Evolutionary conservation across 2,888 invertebrate species (phyloP), one percentile per base, ranked within the genome.

Genomic region (Xestobium rufovillosum): DNA sequence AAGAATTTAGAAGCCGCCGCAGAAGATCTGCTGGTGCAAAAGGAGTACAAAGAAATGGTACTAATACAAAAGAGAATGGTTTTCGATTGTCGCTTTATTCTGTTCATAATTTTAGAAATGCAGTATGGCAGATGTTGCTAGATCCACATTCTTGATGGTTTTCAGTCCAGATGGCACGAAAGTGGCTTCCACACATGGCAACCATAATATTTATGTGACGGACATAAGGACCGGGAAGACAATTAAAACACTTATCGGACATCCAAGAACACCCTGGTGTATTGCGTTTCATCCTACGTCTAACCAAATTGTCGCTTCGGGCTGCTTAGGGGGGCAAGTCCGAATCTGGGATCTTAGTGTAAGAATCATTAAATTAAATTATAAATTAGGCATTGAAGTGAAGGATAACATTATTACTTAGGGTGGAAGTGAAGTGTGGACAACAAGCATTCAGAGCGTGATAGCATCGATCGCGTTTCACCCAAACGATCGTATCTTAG

Each of bases 221-320:
- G 85, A 89, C 56, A 64, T 88, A 26, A 73, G 77, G 12, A 85
- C 77, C 51, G 87, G 87, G 1, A 82, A 81, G 58, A 82, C 85
- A 57, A 75, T 85, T 14, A 77, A 78, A 50, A 83, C 82, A 25
- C 63, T 90, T 35, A 73, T 76, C 23, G 89, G 89, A 0, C 90
- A 91, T 65, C 87, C 87, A 2, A 71, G 90, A 19, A 90, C 89
- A 9, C 90, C 90, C 1, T 91, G 91, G 91, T 87, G 87, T 56
- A 78, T 90, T 33, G 85, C 86, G 26, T 91, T 89, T 63, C 90
- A 90, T 67, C 89, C 89, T 0, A 78, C 82, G 4, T 83, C 79
- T 39, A 80, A 83, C 56, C 80, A 88, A 55, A 79, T 91, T 32
- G 72, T 91, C 29, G 90, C 88, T 14, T 86, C 88, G 1, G 90